These are phyloP conservation scores for Buteo buteo DNA, from an alignment of 2,113 vertebrate species.

Conservation along the genomic window DNA sequence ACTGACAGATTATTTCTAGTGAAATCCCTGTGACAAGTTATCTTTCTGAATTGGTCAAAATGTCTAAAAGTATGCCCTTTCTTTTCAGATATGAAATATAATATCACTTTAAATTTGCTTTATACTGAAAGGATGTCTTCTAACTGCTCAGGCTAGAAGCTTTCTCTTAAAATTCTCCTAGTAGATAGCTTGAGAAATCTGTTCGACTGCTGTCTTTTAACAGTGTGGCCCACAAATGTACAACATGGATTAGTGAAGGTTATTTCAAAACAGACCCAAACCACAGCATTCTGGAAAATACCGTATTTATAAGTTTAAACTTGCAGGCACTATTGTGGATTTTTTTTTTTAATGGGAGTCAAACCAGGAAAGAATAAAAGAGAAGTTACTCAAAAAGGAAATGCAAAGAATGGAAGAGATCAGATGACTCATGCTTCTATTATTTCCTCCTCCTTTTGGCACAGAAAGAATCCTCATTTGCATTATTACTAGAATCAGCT, in stretches of 20 bases:
- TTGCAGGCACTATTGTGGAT: not conserved
- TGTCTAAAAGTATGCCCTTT: not conserved
- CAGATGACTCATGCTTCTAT: slow-evolving; percentile 12
- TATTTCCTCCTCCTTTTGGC: slow-evolving; percentile 33
- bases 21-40: not conserved
- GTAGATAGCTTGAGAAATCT: not conserved
- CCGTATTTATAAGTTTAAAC: not conserved
- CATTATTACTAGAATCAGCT: slow-evolving; percentile 13
- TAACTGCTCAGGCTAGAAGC: not conserved
- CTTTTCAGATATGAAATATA: not conserved
- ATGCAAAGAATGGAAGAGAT: not conserved
- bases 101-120: not conserved
- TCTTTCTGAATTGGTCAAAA: not conserved
- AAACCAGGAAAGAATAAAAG: not conserved
- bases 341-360: not conserved
- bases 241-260: not conserved
- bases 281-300: not conserved
- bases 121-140: not conserved
- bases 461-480: not conserved
- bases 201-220: not conserved
- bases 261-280: not conserved
- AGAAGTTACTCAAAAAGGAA: slow-evolving; percentile 41
- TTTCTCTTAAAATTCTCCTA: not conserved
- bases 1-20: not conserved
- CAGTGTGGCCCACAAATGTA: not conserved